Evolutionary conservation across 92 coral and sea anemone species (phyloP).

Genomic region (Plumapathes pennacea): DNA sequence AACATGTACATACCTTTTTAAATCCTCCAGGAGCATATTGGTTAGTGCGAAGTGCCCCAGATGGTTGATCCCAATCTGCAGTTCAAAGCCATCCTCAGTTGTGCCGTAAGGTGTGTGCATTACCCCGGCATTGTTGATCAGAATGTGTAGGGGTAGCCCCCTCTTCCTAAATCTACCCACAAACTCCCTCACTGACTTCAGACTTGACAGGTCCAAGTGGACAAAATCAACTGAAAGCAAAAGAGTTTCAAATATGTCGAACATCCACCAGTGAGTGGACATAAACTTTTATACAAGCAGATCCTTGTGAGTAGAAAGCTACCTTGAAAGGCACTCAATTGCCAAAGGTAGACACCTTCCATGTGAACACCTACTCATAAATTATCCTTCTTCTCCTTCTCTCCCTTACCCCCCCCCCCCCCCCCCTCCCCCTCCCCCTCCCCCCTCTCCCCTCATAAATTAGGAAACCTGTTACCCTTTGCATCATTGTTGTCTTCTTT

Average conservation of each 20-base stretch:
- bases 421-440: too few species aligned
- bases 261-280: neutral
- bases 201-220: constrained; percentile 78
- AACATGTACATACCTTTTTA: constrained; percentile 65
- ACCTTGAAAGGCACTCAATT: too few species aligned
- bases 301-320: too few species aligned
- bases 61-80: constrained; percentile 85
- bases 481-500: constrained; percentile 77
- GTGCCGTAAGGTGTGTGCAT: constrained; percentile 83
- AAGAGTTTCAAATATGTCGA: neutral
- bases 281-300: neutral
- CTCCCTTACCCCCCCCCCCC: too few species aligned
- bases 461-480: too few species aligned
- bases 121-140: constrained; percentile 94
- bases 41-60: constrained; percentile 93
- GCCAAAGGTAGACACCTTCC: too few species aligned
- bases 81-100: constrained; percentile 93
- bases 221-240: constrained; percentile 69
- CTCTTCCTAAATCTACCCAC: constrained; percentile 61
- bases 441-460: too few species aligned
- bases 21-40: constrained; percentile 67
- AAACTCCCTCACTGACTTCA: constrained; percentile 72
- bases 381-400: too few species aligned
- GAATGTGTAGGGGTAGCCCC: constrained; percentile 70
- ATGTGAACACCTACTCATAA: too few species aligned